These are phyloP conservation scores for Apantesis nais DNA, from an alignment of 2,888 invertebrate genomes.

Conservation along the genomic window DNA sequence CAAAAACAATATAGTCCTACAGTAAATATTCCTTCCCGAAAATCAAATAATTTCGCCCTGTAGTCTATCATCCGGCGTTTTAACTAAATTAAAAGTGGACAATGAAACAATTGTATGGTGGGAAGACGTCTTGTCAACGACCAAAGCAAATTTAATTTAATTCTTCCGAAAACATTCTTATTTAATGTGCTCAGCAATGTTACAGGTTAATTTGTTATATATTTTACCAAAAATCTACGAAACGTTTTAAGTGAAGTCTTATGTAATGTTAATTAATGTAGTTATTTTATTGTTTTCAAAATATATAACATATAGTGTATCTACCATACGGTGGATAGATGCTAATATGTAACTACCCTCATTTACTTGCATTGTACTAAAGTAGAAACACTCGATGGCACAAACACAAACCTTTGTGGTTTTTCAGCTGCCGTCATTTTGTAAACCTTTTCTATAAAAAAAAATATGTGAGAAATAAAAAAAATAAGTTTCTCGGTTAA, in stretches of 20 bases:
- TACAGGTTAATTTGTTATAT: neutral
- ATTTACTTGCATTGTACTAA: no score
- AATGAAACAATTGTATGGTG: slow-evolving; percentile 33
- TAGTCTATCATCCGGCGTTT: slow-evolving; percentile 34
- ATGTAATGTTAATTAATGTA: no score
- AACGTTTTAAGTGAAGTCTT: neutral
- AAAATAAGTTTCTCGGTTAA: no score
- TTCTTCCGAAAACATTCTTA: slow-evolving; percentile 34
- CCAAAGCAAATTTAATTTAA: slow-evolving; percentile 43
- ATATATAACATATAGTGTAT: no score
- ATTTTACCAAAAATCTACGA: neutral
- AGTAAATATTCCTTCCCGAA: slow-evolving; percentile 29
- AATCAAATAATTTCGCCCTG: slow-evolving; percentile 33
- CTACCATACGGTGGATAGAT: no score
- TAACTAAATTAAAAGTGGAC: slow-evolving; percentile 36
- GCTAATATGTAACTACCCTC: no score
- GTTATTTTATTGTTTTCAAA: no score
- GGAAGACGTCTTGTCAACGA: slow-evolving; percentile 42
- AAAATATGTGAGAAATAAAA: no score
- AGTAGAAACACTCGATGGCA: no score
- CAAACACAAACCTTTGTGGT: no score
- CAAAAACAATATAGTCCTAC: slow-evolving; percentile 17
- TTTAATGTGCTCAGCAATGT: slow-evolving; percentile 14
- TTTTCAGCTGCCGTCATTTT: no score
- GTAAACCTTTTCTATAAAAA: no score